Percentiles rank a stretch among this genome's conserved stretches.
phyloP scores from a whole-genome alignment of 2,888 invertebrate species.

The Agrotis exclamationis region DNA sequence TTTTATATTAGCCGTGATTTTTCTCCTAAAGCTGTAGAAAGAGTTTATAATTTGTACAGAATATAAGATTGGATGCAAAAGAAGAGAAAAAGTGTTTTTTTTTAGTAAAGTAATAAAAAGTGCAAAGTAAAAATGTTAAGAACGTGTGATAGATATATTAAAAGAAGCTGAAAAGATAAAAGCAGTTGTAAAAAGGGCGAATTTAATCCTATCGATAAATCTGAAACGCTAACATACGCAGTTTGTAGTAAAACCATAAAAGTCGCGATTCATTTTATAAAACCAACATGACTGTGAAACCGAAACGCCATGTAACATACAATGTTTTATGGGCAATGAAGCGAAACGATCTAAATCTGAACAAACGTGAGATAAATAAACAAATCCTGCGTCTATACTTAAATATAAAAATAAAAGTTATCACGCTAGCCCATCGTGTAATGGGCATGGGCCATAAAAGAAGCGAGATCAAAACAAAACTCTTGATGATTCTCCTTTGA shows the following conservation, averaged over 20 bases:
- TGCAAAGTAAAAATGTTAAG: no score
- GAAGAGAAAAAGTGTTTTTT: background rate
- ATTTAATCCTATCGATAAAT: background rate
- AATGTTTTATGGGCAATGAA: conserved; percentile 60
- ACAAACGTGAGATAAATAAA: conserved; percentile 57
- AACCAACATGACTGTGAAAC: conserved; percentile 24
- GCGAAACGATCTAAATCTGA: conserved; percentile 45
- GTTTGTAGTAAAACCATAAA: conserved; percentile 26
- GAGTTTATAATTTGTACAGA: background rate
- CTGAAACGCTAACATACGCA: background rate
- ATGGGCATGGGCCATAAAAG: conserved; percentile 31
- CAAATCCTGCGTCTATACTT: conserved; percentile 34
- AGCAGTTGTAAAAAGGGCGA: background rate
- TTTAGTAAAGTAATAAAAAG: no score
- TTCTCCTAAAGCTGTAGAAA: background rate
- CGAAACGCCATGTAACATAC: conserved; percentile 21
- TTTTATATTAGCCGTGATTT: background rate
- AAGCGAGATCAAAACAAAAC: conserved; percentile 31
- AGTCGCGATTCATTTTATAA: conserved; percentile 27
- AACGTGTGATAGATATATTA: no score
- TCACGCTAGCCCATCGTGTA: conserved; percentile 27
- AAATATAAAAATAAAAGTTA: conserved; percentile 50
- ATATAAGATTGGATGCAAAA: background rate
- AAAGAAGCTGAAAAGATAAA: no score
- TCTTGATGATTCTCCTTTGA: conserved; percentile 42